Evolutionary conservation across 2,797 vertebrate genomes (phyloP).

Genomic region (Characodon lateralis): DNA sequence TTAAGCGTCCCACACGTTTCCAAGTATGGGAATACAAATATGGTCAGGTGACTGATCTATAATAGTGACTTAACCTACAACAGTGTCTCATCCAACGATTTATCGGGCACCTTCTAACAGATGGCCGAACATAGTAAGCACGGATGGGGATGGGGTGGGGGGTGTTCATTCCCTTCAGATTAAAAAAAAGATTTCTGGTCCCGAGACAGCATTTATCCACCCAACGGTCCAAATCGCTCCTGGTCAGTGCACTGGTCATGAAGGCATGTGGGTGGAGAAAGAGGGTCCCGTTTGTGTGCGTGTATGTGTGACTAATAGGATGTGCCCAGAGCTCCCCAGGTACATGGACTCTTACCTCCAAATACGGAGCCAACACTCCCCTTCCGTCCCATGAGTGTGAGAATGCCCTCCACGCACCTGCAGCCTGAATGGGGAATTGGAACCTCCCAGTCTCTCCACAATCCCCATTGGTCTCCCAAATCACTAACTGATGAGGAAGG

Average conservation of each 20-base stretch:
- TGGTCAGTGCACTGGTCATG: conserved; percentile 54
- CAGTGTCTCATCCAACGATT: conserved; percentile 69
- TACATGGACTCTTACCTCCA: conserved; percentile 55
- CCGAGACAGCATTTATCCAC: conserved; percentile 74
- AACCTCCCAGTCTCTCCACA: conserved; percentile 62
- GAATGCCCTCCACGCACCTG: conserved; percentile 80
- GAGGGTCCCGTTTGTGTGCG: conserved; percentile 15
- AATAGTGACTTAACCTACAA: conserved; percentile 43
- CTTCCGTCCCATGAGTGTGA: conserved; percentile 71
- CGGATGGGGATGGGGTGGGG: conserved; percentile 37
- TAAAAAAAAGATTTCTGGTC: conserved; percentile 70
- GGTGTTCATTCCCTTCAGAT: conserved; percentile 66
- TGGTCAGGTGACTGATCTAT: conserved; percentile 52
- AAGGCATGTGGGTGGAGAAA: conserved; percentile 41
- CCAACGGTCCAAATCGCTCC: conserved; percentile 61
- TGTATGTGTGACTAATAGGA: conserved; percentile 54
- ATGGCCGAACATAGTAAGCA: conserved; percentile 72
- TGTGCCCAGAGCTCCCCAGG: conserved; percentile 65
- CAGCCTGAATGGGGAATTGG: conserved; percentile 80
- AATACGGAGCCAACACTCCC: conserved; percentile 26
- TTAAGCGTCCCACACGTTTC: conserved; percentile 6
- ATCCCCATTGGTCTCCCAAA: conserved; percentile 67
- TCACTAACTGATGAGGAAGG: conserved; percentile 56
- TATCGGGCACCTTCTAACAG: conserved; percentile 71
- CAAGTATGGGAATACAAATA: conserved; percentile 16